Base-by-base conservation (phyloP, 2,888 invertebrate genomes). In the Lagria hirta region DNA sequence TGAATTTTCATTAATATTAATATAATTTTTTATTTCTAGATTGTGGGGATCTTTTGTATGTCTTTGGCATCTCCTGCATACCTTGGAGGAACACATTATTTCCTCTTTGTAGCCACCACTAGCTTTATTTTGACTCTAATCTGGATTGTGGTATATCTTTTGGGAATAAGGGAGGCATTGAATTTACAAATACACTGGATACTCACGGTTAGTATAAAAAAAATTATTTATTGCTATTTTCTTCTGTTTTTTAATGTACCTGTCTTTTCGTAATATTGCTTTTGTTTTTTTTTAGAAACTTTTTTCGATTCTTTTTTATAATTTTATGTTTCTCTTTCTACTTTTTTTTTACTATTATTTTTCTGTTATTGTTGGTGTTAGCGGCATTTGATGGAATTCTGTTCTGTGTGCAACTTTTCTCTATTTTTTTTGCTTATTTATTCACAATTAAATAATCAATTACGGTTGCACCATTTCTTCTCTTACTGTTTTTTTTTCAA, bases 41-140 rank as follows among this genome's bases (percentile, higher is more conserved):
- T 85, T 32, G 66, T 92, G 49, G 92, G 90, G 48, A 88, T 93
- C 48, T 74, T 93, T 60, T 91, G 90, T 62, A 88, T 93, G 88
- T 78, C 85, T 7, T 77, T 86, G 52, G 87, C 84, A 2, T 84
- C 90, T 2, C 88, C 91, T 3, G 81, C 82, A 1, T 72, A 68
- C 54, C 51, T 71, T 24, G 62, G 71, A 11, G 82, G 80, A 30
- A 84, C 88, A 6, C 81, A 85, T 54, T 92, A 87, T 80, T 94
- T 91, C 75, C 79, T 91, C 44, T 89, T 91, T 66, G 90, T 91
- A 34, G 87, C 83, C 10, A 86, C 87, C 48, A 78, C 83, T 49
- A 82, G 86, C 51, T 93, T 93, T 74, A 88, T 93, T 62, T 79
- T 83, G 30, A 89, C 88, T 1, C 73, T 91, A 33, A 74, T 91